Percentiles rank a stretch among this genome's conserved stretches.
Evolutionary conservation across 2,797 vertebrate genomes (phyloP).

Genomic region (Melanitta fusca): DNA sequence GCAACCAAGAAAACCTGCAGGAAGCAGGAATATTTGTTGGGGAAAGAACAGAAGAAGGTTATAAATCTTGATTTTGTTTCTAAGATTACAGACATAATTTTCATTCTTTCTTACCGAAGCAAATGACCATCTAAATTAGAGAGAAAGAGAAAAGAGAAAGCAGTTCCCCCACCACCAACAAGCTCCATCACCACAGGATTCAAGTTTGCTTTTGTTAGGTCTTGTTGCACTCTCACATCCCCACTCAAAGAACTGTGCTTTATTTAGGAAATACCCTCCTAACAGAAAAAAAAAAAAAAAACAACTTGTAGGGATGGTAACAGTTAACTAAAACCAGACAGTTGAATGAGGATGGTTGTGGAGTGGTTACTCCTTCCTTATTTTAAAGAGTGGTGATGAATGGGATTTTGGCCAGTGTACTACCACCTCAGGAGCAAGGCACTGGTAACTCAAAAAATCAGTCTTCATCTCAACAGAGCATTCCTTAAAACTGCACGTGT

Average conservation of each 20-base stretch:
- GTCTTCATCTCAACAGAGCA: background rate
- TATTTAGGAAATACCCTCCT: background rate
- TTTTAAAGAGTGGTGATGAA: background rate
- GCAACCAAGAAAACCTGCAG: slow-evolving; percentile 43
- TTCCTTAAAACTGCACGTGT: background rate
- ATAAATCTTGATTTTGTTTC: background rate
- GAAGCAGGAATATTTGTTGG: slow-evolving; percentile 20
- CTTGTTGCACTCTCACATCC: background rate
- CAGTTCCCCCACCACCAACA: background rate
- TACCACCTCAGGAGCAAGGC: background rate
- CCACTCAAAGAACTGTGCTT: background rate
- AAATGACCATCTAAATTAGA: slow-evolving; percentile 46
- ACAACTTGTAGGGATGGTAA: background rate
- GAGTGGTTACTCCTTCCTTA: background rate
- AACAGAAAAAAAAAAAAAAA: background rate
- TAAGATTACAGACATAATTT: slow-evolving; percentile 4
- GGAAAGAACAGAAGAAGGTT: slow-evolving; percentile 19
- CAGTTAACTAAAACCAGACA: background rate
- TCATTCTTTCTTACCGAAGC: slow-evolving; percentile 10
- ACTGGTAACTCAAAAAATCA: background rate
- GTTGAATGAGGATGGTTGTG: background rate
- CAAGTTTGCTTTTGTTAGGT: background rate
- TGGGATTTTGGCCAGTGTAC: background rate
- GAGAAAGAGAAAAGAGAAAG: background rate
- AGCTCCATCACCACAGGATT: slow-evolving; percentile 8